These are phyloP conservation scores for Ophion slaviceki DNA, from an alignment of 2,888 invertebrate genomes.

Conservation along the genomic window DNA sequence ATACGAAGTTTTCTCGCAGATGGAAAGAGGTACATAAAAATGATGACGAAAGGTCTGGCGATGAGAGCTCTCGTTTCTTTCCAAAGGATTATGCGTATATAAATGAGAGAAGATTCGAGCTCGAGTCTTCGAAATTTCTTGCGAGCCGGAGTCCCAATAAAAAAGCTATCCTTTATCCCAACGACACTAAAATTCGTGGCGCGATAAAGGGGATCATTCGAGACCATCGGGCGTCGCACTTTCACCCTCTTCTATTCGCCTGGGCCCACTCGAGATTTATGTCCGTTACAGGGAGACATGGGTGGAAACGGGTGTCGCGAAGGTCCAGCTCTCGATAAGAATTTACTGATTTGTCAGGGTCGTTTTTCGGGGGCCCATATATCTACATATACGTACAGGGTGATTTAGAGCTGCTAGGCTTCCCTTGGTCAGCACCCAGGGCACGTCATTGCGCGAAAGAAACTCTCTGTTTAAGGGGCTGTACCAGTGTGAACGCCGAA, in stretches of 20 bases:
- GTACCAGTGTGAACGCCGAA: too few relatives aligned
- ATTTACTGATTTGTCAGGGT: conserved; percentile 47
- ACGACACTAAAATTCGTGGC: conserved; percentile 37
- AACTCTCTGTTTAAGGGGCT: too few relatives aligned
- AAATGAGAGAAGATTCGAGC: not conserved
- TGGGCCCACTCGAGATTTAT: conserved; percentile 56
- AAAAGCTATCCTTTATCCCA: conserved; percentile 38
- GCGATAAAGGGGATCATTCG: conserved; percentile 37
- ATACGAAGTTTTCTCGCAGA: too few relatives aligned
- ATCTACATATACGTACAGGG: not conserved
- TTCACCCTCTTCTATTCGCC: conserved; percentile 50
- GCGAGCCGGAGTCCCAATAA: conserved; percentile 46
- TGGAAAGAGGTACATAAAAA: conserved; percentile 5
- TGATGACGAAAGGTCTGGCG: not conserved
- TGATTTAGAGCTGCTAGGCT: too few relatives aligned
- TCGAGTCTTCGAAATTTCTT: conserved; percentile 20
- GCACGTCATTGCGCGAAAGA: too few relatives aligned
- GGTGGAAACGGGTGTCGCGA: conserved; percentile 21
- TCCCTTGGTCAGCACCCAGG: too few relatives aligned
- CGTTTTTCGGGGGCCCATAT: not conserved
- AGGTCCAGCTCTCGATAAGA: not conserved
- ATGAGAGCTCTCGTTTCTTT: not conserved
- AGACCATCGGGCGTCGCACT: conserved; percentile 28
- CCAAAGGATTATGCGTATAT: not conserved
- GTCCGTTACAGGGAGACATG: conserved; percentile 15